These are phyloP conservation scores for Pharmacophagus antenor DNA, from an alignment of 2,888 invertebrate genomes.

Conservation along the genomic window DNA sequence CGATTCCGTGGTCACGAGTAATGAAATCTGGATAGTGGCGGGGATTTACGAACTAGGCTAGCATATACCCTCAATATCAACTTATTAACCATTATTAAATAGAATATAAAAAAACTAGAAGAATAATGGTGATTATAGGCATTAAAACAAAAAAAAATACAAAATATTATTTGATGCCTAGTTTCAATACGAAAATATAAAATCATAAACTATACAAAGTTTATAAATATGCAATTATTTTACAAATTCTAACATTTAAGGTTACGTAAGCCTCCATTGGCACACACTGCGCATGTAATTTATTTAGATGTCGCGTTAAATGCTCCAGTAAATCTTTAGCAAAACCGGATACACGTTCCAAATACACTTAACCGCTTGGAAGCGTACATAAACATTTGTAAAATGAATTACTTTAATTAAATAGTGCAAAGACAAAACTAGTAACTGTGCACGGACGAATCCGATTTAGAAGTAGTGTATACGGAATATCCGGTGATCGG, in stretches of 20 bases:
- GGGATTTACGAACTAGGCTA: too few species aligned
- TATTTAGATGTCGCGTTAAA: constrained; percentile 33
- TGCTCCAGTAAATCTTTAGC: constrained; percentile 32
- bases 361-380: constrained; percentile 17
- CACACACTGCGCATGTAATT: constrained; percentile 27
- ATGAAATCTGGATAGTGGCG: too few species aligned
- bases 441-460: constrained; percentile 42
- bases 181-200: not conserved
- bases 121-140: too few species aligned
- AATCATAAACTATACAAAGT: not conserved
- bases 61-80: too few species aligned
- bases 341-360: constrained; percentile 21
- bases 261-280: constrained; percentile 25
- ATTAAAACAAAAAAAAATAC: too few species aligned
- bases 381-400: constrained; percentile 23
- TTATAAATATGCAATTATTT: constrained; percentile 5
- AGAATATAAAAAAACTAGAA: too few species aligned
- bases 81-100: too few species aligned
- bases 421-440: constrained; percentile 29
- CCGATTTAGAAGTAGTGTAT: constrained; percentile 49
- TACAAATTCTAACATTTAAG: constrained; percentile 15
- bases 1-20: too few species aligned
- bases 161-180: too few species aligned
- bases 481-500: constrained; percentile 68
- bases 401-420: constrained; percentile 31